Evolutionary conservation across 2,888 invertebrate genomes (phyloP).

Genomic region (Andrena marginata): DNA sequence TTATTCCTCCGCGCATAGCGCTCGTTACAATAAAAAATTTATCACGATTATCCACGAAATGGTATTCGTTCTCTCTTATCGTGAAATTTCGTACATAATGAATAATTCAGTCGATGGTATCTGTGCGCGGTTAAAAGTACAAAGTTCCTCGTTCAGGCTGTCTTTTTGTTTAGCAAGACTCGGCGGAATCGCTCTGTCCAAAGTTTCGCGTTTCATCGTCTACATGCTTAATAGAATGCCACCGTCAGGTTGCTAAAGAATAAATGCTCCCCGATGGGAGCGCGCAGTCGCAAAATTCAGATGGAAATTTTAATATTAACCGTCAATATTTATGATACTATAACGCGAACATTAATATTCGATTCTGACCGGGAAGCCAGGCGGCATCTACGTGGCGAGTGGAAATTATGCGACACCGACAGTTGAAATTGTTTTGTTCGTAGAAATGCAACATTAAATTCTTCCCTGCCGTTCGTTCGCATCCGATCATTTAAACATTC

Average conservation of each 20-base stretch:
- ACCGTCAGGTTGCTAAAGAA: neutral
- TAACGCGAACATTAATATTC: slow-evolving; percentile 45
- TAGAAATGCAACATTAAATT: slow-evolving; percentile 26
- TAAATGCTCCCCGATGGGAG: neutral
- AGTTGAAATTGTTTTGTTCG: slow-evolving; percentile 46
- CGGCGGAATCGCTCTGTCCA: neutral
- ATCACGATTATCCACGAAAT: neutral
- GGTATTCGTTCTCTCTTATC: slow-evolving; percentile 1
- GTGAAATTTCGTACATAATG: slow-evolving; percentile 16
- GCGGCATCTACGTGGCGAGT: neutral
- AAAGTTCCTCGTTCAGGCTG: slow-evolving; percentile 17
- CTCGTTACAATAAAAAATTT: slow-evolving; percentile 1
- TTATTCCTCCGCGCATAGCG: slow-evolving; percentile 3
- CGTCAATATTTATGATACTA: slow-evolving; percentile 37
- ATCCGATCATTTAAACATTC: slow-evolving; percentile 34
- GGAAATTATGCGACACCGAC: slow-evolving; percentile 9
- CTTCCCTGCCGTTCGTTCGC: slow-evolving; percentile 17
- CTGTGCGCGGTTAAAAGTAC: slow-evolving; percentile 15
- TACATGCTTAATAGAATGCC: neutral
- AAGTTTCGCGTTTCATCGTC: neutral
- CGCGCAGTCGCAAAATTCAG: neutral
- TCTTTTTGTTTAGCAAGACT: neutral
- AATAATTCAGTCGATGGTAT: slow-evolving; percentile 28
- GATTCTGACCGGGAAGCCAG: slow-evolving; percentile 5
- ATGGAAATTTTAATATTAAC: slow-evolving; percentile 33